Percentiles rank a stretch among this genome's conserved stretches.
These are phyloP conservation scores for Valencia hispanica DNA, from an alignment of 2,797 vertebrate genomes.

Conservation along the genomic window DNA sequence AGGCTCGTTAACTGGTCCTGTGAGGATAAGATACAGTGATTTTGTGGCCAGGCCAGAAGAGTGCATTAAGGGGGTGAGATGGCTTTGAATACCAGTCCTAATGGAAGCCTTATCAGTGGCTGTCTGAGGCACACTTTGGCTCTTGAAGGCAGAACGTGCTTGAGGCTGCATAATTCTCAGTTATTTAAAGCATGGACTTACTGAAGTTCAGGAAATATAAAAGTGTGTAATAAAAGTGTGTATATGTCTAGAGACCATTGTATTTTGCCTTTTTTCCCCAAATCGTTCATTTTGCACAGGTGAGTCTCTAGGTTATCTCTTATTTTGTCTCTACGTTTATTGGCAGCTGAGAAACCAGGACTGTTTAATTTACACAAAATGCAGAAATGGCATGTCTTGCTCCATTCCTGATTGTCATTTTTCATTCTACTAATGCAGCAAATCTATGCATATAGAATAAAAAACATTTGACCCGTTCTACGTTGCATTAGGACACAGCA, in stretches of 20 bases:
- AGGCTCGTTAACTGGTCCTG: conserved; percentile 59
- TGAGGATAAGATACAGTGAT: conserved; percentile 77
- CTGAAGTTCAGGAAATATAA: conserved; percentile 31
- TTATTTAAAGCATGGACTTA: conserved; percentile 29
- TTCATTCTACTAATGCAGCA: background rate
- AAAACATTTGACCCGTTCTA: background rate
- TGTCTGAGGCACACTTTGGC: conserved; percentile 52
- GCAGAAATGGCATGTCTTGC: background rate
- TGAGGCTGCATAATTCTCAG: conserved; percentile 34
- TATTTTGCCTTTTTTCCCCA: conserved; percentile 8
- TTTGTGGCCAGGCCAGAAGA: conserved; percentile 56
- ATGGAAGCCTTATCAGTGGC: conserved; percentile 78
- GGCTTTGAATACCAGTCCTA: conserved; percentile 77
- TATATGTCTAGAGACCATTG: conserved; percentile 8
- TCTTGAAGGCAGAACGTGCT: conserved; percentile 45
- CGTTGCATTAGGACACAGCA: conserved; percentile 1
- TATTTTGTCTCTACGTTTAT: background rate
- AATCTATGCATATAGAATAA: background rate
- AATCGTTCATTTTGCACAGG: conserved; percentile 15
- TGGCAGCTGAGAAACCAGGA: background rate
- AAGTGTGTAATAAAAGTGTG: conserved; percentile 5
- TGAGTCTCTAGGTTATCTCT: background rate
- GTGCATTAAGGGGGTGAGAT: conserved; percentile 76
- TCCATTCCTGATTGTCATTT: background rate
- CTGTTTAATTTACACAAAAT: background rate